Base-by-base conservation (phyloP, 2,888 invertebrate species). In the Lycocerus yunnanus region DNA sequence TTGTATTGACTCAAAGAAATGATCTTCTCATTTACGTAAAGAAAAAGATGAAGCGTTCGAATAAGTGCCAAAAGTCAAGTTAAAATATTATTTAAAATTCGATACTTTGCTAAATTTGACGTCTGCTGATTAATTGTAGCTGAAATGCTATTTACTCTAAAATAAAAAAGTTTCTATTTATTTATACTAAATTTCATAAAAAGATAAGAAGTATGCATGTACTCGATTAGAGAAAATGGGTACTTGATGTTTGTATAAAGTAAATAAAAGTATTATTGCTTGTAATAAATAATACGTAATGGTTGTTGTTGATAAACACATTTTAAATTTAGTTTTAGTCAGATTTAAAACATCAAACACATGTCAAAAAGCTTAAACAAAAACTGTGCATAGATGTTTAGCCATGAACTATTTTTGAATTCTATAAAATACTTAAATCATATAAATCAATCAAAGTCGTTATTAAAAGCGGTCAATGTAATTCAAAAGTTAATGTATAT, bases 401-500 rank as follows among this genome's bases (percentile, higher is more conserved):
- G 24, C 71, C 66, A 27, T 71, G 71, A 67, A 66, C 71, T 67
- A 66, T 66, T 67, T 71, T 71, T 16, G 24, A 71, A 63, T 63
- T 63, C 61, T 13, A 63, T 63, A 63, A 63, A 63, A 63, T 63
- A 63, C 20, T 18, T 18, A 20, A 63, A 20, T 63, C 43, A 43
- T 27, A 61, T 72, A 72, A 72, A 72, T 72, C 68, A 43, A 72
- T 72, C 72, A 61, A 72, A 68, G 68, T 27, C 27, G 67, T 67
- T 67, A 27, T 24, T 24, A 68, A 72, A 67, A 71, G 58, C 66
- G 65, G 61, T 18, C 61, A 63, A 63, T 63, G 61, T 20, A 63
- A 63, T 20, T 8, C 61, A 18, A 63, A 63, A 63, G 15, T 63
- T 63, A 63, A 20, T 20, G 60, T 10, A 13, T 10, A 63, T 63